These are phyloP conservation scores for Pipra filicauda DNA, from an alignment of 2,113 vertebrate species.

Conservation along the genomic window DNA sequence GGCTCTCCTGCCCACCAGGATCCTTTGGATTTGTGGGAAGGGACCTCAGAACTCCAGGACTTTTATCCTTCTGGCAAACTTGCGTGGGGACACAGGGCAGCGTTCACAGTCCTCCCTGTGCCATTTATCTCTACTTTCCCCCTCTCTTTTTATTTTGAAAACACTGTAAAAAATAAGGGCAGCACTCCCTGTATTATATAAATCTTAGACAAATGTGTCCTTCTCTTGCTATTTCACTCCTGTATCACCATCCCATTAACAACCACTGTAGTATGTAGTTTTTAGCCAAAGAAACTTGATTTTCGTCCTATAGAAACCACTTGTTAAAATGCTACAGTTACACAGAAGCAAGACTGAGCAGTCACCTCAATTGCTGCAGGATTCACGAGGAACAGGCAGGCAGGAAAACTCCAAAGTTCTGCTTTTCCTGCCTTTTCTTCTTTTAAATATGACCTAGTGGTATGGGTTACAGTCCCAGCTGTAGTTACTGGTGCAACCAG, in stretches of 20 bases:
- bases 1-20: accelerated
- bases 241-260: not conserved
- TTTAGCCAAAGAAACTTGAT: not conserved
- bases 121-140: not conserved
- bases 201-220: not conserved
- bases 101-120: not conserved
- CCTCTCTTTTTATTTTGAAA: not conserved
- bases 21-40: not conserved
- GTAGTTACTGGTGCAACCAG: not conserved
- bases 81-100: not conserved
- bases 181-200: not conserved
- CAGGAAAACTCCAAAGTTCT: not conserved
- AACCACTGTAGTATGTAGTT: not conserved
- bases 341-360: not conserved
- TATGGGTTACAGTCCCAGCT: not conserved
- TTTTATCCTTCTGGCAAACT: not conserved
- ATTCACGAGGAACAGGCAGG: not conserved
- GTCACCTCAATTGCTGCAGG: not conserved
- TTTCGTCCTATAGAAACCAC: not conserved
- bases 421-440: not conserved
- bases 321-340: not conserved
- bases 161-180: not conserved
- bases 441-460: not conserved
- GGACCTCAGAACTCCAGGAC: not conserved
- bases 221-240: not conserved